Base-by-base conservation (phyloP, 2,113 vertebrate genomes). In the Mungos mungo region DNA sequence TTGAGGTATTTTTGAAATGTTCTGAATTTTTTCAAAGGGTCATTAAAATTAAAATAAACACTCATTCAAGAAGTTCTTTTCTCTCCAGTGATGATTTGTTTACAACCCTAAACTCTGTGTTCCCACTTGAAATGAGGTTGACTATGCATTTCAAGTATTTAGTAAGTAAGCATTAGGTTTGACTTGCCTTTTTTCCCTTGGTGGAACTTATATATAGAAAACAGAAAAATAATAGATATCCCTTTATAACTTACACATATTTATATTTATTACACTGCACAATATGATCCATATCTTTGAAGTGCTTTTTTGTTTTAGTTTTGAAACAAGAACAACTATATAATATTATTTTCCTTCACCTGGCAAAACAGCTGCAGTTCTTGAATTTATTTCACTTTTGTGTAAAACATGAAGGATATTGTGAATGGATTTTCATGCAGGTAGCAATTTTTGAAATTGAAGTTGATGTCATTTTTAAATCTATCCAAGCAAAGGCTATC, bases 371-470 rank as follows among this genome's bases (percentile, higher is more conserved):
- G 93, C 79, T 97, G n/a, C 16, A 74, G 89, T 96, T 98, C 50
- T 93, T 98, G 92, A 86, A 89, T 93, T 87, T 94, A 88, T 95
- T 98, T 77, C 81, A 87, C 3, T 0, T 90, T 97, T 76, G 82
- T 91, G 96, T 96, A 71, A 96, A 91, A 69, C n/a, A 95, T 72
- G 65, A 2, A 94, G 38, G 72, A 68, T 90, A 72, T 29, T 91
- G 52, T 97, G 85, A 98, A 95, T 96, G 71, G 96, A 71, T 98
- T 98, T 97, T 50, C 90, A 93, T 97, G 93, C 31, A 94, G 76
- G 60, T 97, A 93, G 60, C 95, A 98, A 96, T 98, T 97, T 96
- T 97, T 72, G 13, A 76, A 89, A 29, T 57, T 94, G 65, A 97
- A 98, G 27, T 81, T 86, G 25, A 81, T 38, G n/a, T 79, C 19